phyloP scores from a whole-genome alignment of 2,797 vertebrate species.

The Peromyscus nudipes region DNA sequence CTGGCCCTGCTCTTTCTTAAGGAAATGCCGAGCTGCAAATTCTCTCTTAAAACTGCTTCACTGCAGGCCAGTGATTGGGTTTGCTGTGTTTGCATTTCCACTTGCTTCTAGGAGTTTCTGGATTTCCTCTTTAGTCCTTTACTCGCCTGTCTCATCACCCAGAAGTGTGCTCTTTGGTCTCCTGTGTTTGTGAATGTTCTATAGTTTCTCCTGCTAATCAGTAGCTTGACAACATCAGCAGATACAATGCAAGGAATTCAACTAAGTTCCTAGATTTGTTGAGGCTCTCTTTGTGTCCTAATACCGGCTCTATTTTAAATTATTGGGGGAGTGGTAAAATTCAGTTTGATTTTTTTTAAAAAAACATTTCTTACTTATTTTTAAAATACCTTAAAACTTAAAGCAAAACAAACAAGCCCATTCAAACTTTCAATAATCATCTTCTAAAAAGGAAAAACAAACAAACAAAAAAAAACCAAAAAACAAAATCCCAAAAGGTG shows the following conservation, averaged over 20 bases:
- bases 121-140: neutral
- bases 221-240: neutral
- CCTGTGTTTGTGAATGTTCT: neutral
- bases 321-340: neutral
- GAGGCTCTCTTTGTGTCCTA: neutral
- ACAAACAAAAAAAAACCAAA: neutral
- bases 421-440: neutral
- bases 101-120: neutral
- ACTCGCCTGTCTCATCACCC: too few species aligned
- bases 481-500: neutral
- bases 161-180: neutral
- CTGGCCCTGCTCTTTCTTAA: neutral
- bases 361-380: neutral
- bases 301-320: neutral
- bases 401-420: neutral
- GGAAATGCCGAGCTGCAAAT: neutral
- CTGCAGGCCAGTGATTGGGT: too few species aligned
- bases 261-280: neutral
- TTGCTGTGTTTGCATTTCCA: neutral
- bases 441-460: neutral
- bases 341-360: neutral
- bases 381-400: conserved; percentile 30
- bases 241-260: neutral
- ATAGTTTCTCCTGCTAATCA: neutral
- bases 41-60: neutral